Conservation (phyloP, 2,888 invertebrate species). For the Acleris emargana region DNA sequence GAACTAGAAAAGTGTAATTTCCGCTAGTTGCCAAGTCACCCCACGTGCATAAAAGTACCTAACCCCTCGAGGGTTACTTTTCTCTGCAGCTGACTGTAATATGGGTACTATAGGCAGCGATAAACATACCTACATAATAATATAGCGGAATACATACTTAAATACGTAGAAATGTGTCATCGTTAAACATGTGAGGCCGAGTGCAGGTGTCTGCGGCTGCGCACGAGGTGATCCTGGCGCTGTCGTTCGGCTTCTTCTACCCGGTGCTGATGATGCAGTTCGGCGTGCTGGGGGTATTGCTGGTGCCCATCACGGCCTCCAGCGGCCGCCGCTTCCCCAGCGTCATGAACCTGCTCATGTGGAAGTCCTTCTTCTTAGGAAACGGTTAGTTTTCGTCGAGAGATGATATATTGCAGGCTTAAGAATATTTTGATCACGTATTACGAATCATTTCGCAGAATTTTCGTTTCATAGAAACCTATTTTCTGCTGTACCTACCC, state of each 20-base stretch:
- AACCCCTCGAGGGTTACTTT: too few relatives aligned
- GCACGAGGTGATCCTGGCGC: slow-evolving; percentile 93
- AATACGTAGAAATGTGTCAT: too few relatives aligned
- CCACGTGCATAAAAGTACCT: too few relatives aligned
- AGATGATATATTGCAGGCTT: neutral
- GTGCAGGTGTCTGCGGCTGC: slow-evolving; percentile 90
- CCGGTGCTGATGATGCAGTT: slow-evolving; percentile 93
- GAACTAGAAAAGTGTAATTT: too few relatives aligned
- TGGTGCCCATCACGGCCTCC: slow-evolving; percentile 78
- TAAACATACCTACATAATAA: too few relatives aligned
- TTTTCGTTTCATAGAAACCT: too few relatives aligned
- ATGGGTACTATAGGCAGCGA: too few relatives aligned
- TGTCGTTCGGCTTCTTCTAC: slow-evolving; percentile 93
- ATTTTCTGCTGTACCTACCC: too few relatives aligned
- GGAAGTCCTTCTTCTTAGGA: slow-evolving; percentile 91
- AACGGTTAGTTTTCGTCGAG: slow-evolving; percentile 76
- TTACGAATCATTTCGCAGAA: neutral
- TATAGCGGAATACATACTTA: too few relatives aligned
- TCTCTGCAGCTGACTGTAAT: too few relatives aligned
- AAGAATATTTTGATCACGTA: neutral
- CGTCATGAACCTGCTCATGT: slow-evolving; percentile 91
- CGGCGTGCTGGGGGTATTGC: slow-evolving; percentile 85
- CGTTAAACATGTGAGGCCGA: too few relatives aligned
- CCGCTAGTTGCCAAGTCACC: too few relatives aligned
- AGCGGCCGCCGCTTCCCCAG: slow-evolving; percentile 68